Evolutionary conservation across 2,113 vertebrate species (phyloP), one percentile per base, ranked within the genome.

Genomic region (Lota lota): DNA sequence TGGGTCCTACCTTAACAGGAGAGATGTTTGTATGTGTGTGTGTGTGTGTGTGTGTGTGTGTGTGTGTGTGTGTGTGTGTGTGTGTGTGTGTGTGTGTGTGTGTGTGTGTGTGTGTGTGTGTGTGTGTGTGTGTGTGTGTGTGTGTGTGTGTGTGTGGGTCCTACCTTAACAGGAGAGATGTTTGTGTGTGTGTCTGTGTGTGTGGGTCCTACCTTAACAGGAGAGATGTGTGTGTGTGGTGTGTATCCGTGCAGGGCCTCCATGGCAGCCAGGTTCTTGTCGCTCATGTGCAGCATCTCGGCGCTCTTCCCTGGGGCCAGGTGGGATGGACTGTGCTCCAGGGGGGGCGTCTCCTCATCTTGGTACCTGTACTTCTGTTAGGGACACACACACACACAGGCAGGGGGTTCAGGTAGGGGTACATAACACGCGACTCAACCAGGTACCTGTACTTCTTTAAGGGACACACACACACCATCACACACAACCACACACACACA

Each of bases 221-320:
- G 96, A 64, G 97, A 99, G 89, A 99, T 97, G 79, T 98, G 97
- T 83, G 96, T 94, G 84, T 98, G 96, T 47, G 95, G 94, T 72
- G 95, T 94, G 88, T 97, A 97, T 79, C 97, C 95, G 76, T 97
- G 97, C 62, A 98, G 92, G 69, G 94, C 95, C 79, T 99, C 97
- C 87, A 97, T 96, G 79, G 96, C 94, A 11, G 96, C 95, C 14
- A 99, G 91, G 78, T 94, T 99, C 89, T 98, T 99, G 86, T 99
- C 95, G 0, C 96, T 98, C 74, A 98, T 93, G 14, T 99, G 97
- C 80, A 99, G 95, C 85, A 98, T 88, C 84, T 99, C 97, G 1
- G 95, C 95, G 65, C 93, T 96, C 19, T 92, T 94, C 87, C 93
- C 93, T 78, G 95, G 93, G 78, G 91, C 88, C 85, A 96, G 92